Conservation (phyloP, 2,797 vertebrate species). For the Sebastes matsubarae region DNA sequence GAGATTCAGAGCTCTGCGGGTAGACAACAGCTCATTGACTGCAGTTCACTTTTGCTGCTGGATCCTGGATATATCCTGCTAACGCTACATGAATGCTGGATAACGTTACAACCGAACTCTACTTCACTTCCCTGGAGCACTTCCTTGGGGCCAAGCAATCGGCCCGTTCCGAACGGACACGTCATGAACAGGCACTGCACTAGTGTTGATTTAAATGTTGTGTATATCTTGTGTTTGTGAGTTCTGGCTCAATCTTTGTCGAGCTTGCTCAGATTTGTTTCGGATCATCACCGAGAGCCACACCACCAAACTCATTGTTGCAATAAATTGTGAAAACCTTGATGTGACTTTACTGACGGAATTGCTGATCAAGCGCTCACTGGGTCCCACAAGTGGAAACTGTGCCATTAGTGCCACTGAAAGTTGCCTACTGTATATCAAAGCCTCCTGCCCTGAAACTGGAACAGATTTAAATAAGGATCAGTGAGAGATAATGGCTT, state of each 20-base stretch:
- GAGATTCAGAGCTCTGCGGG: neutral
- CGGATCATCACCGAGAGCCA: neutral
- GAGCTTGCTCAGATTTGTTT: neutral
- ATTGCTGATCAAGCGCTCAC: slow-evolving; percentile 4
- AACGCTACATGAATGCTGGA: neutral
- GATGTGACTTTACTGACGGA: neutral
- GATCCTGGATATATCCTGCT: neutral
- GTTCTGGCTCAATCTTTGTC: slow-evolving; percentile 6
- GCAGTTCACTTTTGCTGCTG: neutral
- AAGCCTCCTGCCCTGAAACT: slow-evolving; percentile 18
- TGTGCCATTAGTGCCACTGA: neutral
- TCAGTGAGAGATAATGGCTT: slow-evolving; percentile 44
- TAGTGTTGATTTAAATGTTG: neutral
- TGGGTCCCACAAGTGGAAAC: neutral
- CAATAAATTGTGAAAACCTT: slow-evolving; percentile 20
- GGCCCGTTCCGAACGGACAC: neutral
- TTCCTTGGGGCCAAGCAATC: neutral
- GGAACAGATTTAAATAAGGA: slow-evolving; percentile 42
- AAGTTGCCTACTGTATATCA: slow-evolving; percentile 16
- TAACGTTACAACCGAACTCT: neutral
- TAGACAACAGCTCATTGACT: neutral
- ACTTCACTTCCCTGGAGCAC: neutral
- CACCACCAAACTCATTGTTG: neutral
- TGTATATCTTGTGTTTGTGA: neutral
- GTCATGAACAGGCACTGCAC: neutral